Evolutionary conservation across 2,888 invertebrate genomes (phyloP), one percentile per base, ranked within the genome.

Genomic region (Scaptodrosophila latifasciaeformis): DNA sequence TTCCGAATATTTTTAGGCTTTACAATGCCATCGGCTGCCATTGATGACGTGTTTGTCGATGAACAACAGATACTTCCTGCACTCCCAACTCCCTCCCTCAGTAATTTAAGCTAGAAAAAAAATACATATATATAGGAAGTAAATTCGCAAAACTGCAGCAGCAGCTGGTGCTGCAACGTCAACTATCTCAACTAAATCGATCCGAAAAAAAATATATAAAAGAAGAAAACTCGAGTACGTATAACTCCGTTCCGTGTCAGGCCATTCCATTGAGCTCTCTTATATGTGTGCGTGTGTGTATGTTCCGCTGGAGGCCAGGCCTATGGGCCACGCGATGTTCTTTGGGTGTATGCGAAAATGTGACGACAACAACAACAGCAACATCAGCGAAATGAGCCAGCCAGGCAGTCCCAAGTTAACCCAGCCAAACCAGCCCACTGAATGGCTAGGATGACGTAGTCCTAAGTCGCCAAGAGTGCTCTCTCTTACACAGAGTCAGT

Each of bases 121-220:
- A 6, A 34, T 34, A 34, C 13, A 34, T 34, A 34, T 12, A 34
- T 34, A 34, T 13, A 48, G 52, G 30, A 53, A 27, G 37, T 46
- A 34, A 58, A 27, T 27, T 6, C 31, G 6, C 2, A 7, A 40
- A 21, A 50, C 48, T 49, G 62, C 62, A 62, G 76, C 70, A 74
- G 76, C 78, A 71, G 72, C 72, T 71, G 75, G n/a, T n/a, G n/a
- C n/a, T n/a, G n/a, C n/a, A n/a, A n/a, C 72, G 75, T 75, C 75
- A 78, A 78, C 72, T 74, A 50, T 67, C 31, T 60, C 44, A 37
- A 49, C 64, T 55, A 67, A 78, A 74, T 74, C 72, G 72, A 74
- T 74, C 65, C 65, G 19, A 60, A 48, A 47, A 31, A 34, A 40
- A 7, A 3, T 24, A 3, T 24, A 5, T 24, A 7, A n/a, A n/a